Percentiles rank a stretch among this genome's conserved stretches.
phyloP scores from a whole-genome alignment of 2,888 invertebrate species.

The Parelbella ahira region DNA sequence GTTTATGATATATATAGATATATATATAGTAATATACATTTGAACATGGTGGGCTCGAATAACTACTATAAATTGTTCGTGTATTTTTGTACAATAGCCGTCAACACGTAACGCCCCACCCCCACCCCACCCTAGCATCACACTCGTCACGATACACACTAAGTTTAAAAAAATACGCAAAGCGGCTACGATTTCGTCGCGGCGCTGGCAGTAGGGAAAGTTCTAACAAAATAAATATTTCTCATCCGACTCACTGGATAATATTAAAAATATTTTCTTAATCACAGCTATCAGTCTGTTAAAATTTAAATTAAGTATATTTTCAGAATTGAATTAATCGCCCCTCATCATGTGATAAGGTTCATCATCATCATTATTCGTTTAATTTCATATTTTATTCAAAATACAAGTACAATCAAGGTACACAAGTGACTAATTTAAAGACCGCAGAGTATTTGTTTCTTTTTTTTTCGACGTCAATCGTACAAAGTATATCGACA shows the following conservation, averaged over 20 bases:
- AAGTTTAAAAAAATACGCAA: conserved; percentile 59
- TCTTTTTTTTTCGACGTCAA: conserved; percentile 44
- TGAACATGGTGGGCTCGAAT: conserved; percentile 50
- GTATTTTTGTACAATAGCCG: conserved; percentile 49
- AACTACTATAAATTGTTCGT: conserved; percentile 60
- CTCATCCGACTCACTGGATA: conserved; percentile 79
- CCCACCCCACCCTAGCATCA: conserved; percentile 35
- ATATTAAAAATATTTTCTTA: conserved; percentile 81
- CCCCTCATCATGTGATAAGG: conserved; percentile 61
- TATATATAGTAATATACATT: conserved; percentile 9
- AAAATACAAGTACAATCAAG: conserved; percentile 71
- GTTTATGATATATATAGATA: no score
- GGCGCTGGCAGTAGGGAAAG: conserved; percentile 74
- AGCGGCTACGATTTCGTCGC: conserved; percentile 62
- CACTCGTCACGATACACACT: conserved; percentile 50
- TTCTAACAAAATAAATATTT: conserved; percentile 77
- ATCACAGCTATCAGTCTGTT: conserved; percentile 81
- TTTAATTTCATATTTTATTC: conserved; percentile 65
- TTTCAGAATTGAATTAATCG: conserved; percentile 76
- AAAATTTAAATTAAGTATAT: conserved; percentile 81
- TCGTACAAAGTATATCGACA: conserved; percentile 46
- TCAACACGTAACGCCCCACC: conserved; percentile 39
- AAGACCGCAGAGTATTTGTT: conserved; percentile 71
- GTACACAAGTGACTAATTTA: conserved; percentile 79
- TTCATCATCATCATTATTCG: no score